Evolutionary conservation across 2,888 invertebrate species (phyloP).

Genomic region (Maniola hyperantus): DNA sequence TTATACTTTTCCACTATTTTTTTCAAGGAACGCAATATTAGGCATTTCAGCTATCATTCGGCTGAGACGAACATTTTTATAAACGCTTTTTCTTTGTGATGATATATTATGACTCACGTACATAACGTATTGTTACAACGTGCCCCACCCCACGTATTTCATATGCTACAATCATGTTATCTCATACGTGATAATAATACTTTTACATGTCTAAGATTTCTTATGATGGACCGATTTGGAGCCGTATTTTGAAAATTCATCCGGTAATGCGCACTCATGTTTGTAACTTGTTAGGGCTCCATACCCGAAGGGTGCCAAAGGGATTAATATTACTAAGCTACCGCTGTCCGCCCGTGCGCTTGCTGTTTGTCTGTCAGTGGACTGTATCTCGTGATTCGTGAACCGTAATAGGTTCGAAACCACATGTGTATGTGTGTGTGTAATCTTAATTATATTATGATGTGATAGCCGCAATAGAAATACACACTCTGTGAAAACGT

Average conservation of each 20-base stretch:
- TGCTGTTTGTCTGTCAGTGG: too few relatives aligned
- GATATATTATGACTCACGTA: slow-evolving; percentile 7
- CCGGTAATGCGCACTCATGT: neutral
- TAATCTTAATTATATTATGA: too few relatives aligned
- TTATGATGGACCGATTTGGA: neutral
- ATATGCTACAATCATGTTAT: neutral
- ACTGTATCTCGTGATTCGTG: too few relatives aligned
- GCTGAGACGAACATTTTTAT: slow-evolving; percentile 11
- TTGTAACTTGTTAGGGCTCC: too few relatives aligned
- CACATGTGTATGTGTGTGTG: too few relatives aligned
- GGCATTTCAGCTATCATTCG: slow-evolving; percentile 13
- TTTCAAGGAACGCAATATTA: neutral
- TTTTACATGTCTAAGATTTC: slow-evolving; percentile 4
- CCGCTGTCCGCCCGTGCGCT: too few relatives aligned
- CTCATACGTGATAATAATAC: neutral
- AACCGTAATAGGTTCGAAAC: too few relatives aligned
- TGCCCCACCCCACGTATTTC: slow-evolving; percentile 6
- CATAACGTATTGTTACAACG: slow-evolving; percentile 1
- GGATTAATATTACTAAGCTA: too few relatives aligned
- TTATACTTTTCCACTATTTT: too few relatives aligned
- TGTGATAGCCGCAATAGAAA: too few relatives aligned
- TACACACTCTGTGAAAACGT: too few relatives aligned
- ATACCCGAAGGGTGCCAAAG: too few relatives aligned
- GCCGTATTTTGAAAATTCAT: neutral
- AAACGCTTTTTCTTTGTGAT: slow-evolving; percentile 24